Base-by-base conservation (phyloP, 2,888 invertebrate species). In the Aelia acuminata region DNA sequence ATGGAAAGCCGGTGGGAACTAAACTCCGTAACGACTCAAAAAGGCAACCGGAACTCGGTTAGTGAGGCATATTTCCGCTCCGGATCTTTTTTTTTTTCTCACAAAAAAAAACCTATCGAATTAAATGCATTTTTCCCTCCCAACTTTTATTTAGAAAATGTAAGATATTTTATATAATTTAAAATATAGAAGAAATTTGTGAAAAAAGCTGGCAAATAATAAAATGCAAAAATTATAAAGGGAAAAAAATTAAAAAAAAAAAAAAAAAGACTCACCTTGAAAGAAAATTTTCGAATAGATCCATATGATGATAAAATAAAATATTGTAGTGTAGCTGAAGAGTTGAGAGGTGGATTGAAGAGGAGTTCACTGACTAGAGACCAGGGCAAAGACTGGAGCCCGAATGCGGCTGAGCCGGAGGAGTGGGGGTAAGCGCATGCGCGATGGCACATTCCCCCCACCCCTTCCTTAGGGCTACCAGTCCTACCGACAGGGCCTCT, bases 331-430 rank as follows among this genome's bases (percentile, higher is more conserved):
- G 35, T 22, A n/a, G 53, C 10, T 22, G 53, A 53, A 48, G 20
- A n/a, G 53, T 20, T 22, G 53, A 53, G 50, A 11, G 5, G 18
- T 13, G 0, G 43, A 15, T 2, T 2, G 47, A 20, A 26, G 48
- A n/a, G 3, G 47, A 49, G 49, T 18, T 48, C 49, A 47, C 47
- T 35, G 84, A 84, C 49, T 26, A 53, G 50, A 50, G 85, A 39
- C 39, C 49, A 50, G 85, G 85, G 50, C 50, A 85, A 53, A 53
- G 85, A 85, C 49, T 53, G 35, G 85, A 53, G 85, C 35, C 85
- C 85, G 85, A 85, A 85, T 85, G 85, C 85, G 85, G 85, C 85
- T 57, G 57, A 53, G 57, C n/a, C 49, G n/a, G n/a, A 43, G 80
- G 80, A 47, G 49, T 39, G 47, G 48, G 47, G 84, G 48, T 47